phyloP scores from a whole-genome alignment of 2,888 invertebrate genomes.

The Lordiphosa fenestrarum region DNA sequence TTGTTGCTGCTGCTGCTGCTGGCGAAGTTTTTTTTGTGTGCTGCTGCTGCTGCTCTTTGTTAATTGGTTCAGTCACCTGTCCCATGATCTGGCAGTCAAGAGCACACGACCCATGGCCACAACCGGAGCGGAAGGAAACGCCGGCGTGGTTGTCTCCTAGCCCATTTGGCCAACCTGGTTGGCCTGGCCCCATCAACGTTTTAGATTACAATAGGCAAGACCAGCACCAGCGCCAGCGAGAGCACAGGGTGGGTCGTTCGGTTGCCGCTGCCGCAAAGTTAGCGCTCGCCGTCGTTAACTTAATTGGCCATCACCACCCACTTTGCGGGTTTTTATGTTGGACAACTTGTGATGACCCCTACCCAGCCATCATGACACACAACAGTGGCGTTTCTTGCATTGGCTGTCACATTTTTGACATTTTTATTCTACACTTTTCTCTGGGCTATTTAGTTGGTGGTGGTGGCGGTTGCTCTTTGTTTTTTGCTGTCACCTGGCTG shows the following conservation, averaged over 20 bases:
- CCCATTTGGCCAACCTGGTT: conserved; percentile 35
- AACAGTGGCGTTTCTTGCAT: conserved; percentile 42
- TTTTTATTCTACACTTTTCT: conserved; percentile 66
- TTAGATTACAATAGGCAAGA: conserved; percentile 73
- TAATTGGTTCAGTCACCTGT: conserved; percentile 79
- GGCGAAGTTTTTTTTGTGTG: conserved; percentile 53
- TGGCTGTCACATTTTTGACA: conserved; percentile 72
- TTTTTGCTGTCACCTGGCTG: conserved; percentile 60
- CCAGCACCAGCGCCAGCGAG: conserved; percentile 20
- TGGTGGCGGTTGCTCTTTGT: conserved; percentile 52
- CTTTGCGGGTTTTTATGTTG: conserved; percentile 68
- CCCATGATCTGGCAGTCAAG: conserved; percentile 75
- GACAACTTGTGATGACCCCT: conserved; percentile 16
- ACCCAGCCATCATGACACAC: conserved; percentile 30
- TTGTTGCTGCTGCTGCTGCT: conserved; percentile 27
- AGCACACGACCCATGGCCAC: conserved; percentile 61
- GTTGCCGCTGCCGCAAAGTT: conserved; percentile 67
- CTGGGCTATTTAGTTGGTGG: conserved; percentile 45
- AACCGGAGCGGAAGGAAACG: conserved; percentile 42
- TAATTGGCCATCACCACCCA: conserved; percentile 72
- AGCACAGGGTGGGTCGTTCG: conserved; percentile 24
- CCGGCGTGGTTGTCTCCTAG: conserved; percentile 22
- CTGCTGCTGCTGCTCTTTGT: conserved; percentile 59
- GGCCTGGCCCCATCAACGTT: conserved; percentile 60
- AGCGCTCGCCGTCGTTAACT: conserved; percentile 69